Evolutionary conservation across 2,888 invertebrate species (phyloP).

Genomic region (Polydrusus pterygomalis): DNA sequence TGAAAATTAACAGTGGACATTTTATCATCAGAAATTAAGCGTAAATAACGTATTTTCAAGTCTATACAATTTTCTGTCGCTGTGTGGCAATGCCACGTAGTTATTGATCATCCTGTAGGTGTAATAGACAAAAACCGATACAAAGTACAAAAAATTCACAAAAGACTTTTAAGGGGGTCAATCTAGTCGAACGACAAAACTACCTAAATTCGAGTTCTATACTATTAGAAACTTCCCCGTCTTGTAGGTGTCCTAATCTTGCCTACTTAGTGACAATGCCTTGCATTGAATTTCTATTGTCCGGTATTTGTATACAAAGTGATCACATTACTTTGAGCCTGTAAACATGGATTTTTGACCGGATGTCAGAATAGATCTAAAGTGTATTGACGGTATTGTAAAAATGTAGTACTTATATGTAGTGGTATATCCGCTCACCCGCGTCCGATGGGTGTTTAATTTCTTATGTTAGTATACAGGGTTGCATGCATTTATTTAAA

Average conservation of each 20-base stretch:
- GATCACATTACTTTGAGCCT: slow-evolving; percentile 60
- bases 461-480: slow-evolving; percentile 36
- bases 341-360: slow-evolving; percentile 61
- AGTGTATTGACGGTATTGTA: slow-evolving; percentile 51
- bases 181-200: too few species aligned
- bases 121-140: too few species aligned
- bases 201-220: too few species aligned
- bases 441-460: slow-evolving; percentile 54
- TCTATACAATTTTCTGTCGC: too few species aligned
- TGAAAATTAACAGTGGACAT: too few species aligned
- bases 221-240: neutral
- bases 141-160: too few species aligned
- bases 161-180: too few species aligned
- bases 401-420: slow-evolving; percentile 23
- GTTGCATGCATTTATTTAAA: too few species aligned
- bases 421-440: slow-evolving; percentile 62
- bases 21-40: too few species aligned
- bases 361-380: slow-evolving; percentile 60
- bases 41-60: too few species aligned
- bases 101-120: too few species aligned
- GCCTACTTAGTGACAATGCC: slow-evolving; percentile 45
- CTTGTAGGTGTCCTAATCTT: slow-evolving; percentile 50
- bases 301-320: slow-evolving; percentile 63
- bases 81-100: too few species aligned
- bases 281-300: slow-evolving; percentile 61